These are phyloP conservation scores for Drosophila ustulata DNA, from an alignment of 2,888 invertebrate species.

Conservation along the genomic window DNA sequence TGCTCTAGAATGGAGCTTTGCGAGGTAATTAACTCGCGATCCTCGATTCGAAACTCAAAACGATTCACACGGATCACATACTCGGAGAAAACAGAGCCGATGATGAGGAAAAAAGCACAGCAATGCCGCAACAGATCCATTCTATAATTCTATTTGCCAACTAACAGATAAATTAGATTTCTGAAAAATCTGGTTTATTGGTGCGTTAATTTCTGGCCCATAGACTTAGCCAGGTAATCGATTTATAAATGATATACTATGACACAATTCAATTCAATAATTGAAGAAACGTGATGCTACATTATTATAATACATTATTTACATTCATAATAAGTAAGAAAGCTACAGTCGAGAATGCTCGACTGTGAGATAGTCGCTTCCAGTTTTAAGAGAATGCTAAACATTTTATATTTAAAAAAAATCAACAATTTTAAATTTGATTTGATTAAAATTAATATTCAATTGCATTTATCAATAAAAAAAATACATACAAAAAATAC, in stretches of 20 bases:
- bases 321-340: neutral
- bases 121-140: constrained; percentile 20
- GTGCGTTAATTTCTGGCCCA: neutral
- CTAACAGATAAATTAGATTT: neutral
- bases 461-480: no score
- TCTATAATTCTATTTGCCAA: neutral
- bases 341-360: no score
- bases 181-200: neutral
- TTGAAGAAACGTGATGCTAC: neutral
- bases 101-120: constrained; percentile 10
- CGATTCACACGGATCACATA: constrained; percentile 49
- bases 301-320: neutral
- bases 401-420: no score
- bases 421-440: no score
- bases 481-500: no score
- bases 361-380: no score
- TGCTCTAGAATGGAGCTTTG: constrained; percentile 46
- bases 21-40: constrained; percentile 41
- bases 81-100: constrained; percentile 11
- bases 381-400: no score
- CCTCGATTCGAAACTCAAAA: constrained; percentile 48
- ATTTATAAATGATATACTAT: constrained; percentile 5
- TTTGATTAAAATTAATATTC: no score
- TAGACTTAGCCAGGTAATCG: constrained; percentile 13
- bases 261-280: neutral